These are phyloP conservation scores for Synanthedon formicaeformis DNA, from an alignment of 2,888 invertebrate genomes.

Conservation along the genomic window DNA sequence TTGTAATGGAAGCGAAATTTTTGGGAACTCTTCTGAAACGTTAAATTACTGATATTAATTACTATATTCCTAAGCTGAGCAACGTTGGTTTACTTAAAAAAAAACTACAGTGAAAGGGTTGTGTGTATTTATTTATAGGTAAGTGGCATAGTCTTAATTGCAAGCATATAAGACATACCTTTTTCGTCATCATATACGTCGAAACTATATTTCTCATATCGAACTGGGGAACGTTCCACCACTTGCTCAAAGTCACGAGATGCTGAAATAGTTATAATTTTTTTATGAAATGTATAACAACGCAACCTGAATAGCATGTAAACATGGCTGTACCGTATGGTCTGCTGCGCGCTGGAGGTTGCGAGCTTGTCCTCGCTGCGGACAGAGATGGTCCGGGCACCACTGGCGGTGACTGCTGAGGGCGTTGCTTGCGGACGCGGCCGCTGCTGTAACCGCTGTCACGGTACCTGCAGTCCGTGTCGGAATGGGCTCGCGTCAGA, in stretches of 20 bases:
- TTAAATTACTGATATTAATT: not conserved
- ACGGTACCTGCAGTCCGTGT: constrained; percentile 75
- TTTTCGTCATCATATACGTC: constrained; percentile 36
- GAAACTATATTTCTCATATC: constrained; percentile 24
- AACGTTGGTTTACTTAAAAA: not conserved
- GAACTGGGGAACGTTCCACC: constrained; percentile 33
- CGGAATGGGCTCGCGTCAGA: constrained; percentile 72
- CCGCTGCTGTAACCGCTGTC: constrained; percentile 58
- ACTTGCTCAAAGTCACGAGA: constrained; percentile 32
- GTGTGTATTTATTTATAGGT: too few species aligned
- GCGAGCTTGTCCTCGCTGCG: constrained; percentile 26
- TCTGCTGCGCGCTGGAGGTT: constrained; percentile 28
- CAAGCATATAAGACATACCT: constrained; percentile 15
- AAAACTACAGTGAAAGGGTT: too few species aligned
- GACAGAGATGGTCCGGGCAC: constrained; percentile 5
- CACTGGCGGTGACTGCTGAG: constrained; percentile 10
- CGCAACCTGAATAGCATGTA: too few species aligned
- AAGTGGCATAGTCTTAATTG: too few species aligned
- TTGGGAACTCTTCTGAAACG: constrained; percentile 41
- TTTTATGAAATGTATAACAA: too few species aligned
- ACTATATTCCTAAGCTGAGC: not conserved
- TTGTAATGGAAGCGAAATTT: constrained; percentile 53
- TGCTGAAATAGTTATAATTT: constrained; percentile 14
- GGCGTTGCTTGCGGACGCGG: constrained; percentile 24
- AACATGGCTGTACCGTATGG: constrained; percentile 13